Evolutionary conservation across 2,888 invertebrate species (phyloP), one percentile per base, ranked within the genome.

Genomic region (Dimorphilus gyrociliatus): DNA sequence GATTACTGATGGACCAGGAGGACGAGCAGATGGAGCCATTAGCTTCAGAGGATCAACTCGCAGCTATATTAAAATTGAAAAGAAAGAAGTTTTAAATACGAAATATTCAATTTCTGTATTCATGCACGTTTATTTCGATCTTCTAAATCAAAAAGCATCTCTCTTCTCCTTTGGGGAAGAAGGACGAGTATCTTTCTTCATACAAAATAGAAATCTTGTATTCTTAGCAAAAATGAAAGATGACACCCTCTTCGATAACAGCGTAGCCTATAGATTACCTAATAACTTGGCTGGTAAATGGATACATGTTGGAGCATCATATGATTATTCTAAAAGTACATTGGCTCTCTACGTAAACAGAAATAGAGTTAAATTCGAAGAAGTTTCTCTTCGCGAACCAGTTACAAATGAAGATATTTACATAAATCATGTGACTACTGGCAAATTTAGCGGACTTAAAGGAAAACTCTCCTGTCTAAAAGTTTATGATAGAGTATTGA

Each of bases 41-140:
- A n/a, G n/a, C n/a, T n/a, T n/a, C n/a, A n/a, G 15, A 19, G 27
- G 24, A 2, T 10, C 3, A 6, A 7, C 32, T 4, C 15, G 19
- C 12, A 14, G 23, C 5, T 18, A 16, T 12, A 14, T 19, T 2
- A 12, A 10, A 10, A 32, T 29, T 16, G 27, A 8, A 8, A 21
- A 21, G 8, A n/a, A 21, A 10, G 32, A 16, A 5, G 18, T 18
- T 5, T 27, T 35, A 10, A 29, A 35, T 23, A 35, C 35, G 10
- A 35, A 25, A 17, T 32, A 32, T 19, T 23, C 35, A 8, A 18
- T 37, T 16, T 29, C 30, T 23, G 18, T 37, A 13, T 2, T 34
- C 16, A 16, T 31, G 21, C 15, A 16, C 1, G 19, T 37, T 14
- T 34, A 31, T 25, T 25, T 29, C 10, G 25, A 23, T 7, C n/a